Conservation (phyloP, 1,140 invertebrate genomes). For the Lethocerus indicus region DNA sequence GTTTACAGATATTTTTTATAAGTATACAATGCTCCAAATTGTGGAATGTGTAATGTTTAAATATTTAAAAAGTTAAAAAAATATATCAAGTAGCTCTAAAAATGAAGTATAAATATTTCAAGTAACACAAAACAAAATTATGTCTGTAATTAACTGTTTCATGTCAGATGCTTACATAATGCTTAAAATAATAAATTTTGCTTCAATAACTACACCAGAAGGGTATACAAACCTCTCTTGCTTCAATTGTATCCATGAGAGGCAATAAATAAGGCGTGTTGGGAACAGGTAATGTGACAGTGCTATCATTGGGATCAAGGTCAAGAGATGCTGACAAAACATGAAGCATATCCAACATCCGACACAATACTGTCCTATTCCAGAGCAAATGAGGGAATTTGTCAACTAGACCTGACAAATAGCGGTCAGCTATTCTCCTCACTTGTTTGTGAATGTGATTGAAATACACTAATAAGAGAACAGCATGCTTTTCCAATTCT, state of each 20-base stretch:
- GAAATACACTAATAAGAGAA: constrained; percentile 90
- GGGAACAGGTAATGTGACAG: constrained; percentile 65
- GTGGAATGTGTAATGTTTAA: too few species aligned
- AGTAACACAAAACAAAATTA: too few species aligned
- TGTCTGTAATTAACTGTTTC: too few species aligned
- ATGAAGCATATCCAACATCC: constrained; percentile 95
- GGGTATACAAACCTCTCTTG: constrained; percentile 51
- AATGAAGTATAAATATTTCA: not conserved
- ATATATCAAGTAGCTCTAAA: not conserved
- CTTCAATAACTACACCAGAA: not conserved
- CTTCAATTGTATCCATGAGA: constrained; percentile 80
- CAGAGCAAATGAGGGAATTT: constrained; percentile 58
- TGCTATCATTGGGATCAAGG: constrained; percentile 86
- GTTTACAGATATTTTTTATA: too few species aligned
- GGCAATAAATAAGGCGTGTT: constrained; percentile 70
- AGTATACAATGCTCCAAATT: too few species aligned
- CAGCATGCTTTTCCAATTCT: constrained; percentile 84
- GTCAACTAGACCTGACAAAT: constrained; percentile 79
- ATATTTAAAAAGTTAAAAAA: not conserved
- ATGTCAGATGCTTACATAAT: too few species aligned
- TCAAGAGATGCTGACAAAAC: constrained; percentile 77
- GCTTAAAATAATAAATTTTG: not conserved
- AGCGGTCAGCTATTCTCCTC: constrained; percentile 82
- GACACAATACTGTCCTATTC: constrained; percentile 73
- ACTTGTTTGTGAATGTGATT: constrained; percentile 95